These are phyloP conservation scores for Capromys pilorides DNA, from an alignment of 2,797 vertebrate species.

Conservation along the genomic window DNA sequence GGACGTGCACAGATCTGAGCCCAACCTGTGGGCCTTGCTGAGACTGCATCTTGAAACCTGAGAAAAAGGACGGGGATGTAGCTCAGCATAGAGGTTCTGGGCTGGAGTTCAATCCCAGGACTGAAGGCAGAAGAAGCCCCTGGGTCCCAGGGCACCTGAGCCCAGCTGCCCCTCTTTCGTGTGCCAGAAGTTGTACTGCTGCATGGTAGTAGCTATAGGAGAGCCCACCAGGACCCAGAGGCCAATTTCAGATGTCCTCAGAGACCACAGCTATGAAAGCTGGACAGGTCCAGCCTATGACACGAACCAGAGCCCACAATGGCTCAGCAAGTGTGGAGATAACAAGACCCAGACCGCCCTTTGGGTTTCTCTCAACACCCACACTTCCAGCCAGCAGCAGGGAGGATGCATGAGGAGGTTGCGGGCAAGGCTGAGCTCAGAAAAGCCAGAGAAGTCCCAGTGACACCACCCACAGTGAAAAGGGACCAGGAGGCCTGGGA, in stretches of 20 bases:
- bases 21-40: not conserved
- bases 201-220: not conserved
- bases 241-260: not conserved
- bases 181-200: accelerated
- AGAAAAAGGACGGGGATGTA: not conserved
- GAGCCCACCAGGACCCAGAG: not conserved
- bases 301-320: accelerated
- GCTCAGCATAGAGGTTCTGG: not conserved
- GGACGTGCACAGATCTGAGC: not conserved
- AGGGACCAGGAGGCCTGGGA: not conserved
- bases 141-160: not conserved
- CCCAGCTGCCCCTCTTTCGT: not conserved
- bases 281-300: accelerated
- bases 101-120: not conserved
- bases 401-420: not conserved
- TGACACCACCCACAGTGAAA: not conserved
- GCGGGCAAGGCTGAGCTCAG: not conserved
- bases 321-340: accelerated
- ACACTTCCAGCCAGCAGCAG: not conserved
- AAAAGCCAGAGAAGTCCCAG: not conserved
- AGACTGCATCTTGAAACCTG: not conserved
- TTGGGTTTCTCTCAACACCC: not conserved
- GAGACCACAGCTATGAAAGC: not conserved
- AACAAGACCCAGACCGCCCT: not conserved
- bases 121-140: not conserved